These are phyloP conservation scores for Aphidius ervi DNA, from an alignment of 1,140 invertebrate species.

Conservation along the genomic window DNA sequence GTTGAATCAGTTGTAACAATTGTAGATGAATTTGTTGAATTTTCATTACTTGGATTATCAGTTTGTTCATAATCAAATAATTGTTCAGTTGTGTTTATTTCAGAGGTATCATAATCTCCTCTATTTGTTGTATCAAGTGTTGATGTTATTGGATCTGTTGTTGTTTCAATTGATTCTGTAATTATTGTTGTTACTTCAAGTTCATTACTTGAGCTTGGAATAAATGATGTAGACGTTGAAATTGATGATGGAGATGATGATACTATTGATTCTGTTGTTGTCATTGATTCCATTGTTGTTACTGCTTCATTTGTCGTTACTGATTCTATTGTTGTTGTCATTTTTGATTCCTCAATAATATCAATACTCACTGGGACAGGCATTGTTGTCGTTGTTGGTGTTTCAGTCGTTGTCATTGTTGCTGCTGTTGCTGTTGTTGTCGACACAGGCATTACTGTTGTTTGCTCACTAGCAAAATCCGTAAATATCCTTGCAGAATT, in stretches of 20 bases:
- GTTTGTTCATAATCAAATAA: no score
- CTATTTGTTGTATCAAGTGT: neutral
- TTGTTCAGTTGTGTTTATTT: no score
- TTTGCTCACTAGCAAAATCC: no score
- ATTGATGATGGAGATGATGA: neutral
- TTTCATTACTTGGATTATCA: no score
- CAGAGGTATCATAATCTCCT: neutral
- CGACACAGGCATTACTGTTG: neutral
- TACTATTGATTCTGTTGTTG: no score
- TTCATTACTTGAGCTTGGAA: neutral
- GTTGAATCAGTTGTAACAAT: neutral
- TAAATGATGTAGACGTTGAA: neutral
- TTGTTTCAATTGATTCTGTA: constrained; percentile 10
- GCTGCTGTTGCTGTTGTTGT: neutral
- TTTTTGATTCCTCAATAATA: no score
- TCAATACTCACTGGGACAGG: no score
- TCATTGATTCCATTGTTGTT: no score
- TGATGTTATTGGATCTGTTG: neutral
- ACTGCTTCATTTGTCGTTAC: no score
- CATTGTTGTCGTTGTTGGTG: neutral
- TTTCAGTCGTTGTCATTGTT: neutral
- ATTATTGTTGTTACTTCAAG: constrained; percentile 5
- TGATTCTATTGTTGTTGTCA: no score
- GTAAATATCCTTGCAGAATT: no score
- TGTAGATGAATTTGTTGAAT: neutral